A percentile compares a stretch with the other conserved stretches of the same genome.
Evolutionary conservation across 2,113 vertebrate genomes (phyloP).

Genomic region (Pimephales promelas): DNA sequence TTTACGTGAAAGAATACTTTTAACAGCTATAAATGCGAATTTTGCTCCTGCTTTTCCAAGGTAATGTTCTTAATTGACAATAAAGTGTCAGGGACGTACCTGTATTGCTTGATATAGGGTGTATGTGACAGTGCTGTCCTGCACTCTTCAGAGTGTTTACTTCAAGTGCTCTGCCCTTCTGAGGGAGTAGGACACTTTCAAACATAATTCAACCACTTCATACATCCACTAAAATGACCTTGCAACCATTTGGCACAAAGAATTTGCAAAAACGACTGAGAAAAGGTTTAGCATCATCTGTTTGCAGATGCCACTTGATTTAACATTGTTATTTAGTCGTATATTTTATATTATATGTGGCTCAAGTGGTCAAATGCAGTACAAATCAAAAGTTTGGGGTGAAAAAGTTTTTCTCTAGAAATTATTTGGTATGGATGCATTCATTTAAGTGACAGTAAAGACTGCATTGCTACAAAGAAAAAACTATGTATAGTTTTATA

Average conservation of each 20-base stretch:
- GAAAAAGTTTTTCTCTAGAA: neutral
- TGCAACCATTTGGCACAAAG: neutral
- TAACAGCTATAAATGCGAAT: neutral
- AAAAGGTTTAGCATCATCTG: neutral
- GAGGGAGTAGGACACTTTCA: neutral
- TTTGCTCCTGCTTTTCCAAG: neutral
- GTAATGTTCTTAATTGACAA: neutral
- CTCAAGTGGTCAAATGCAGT: neutral
- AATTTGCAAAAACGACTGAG: neutral
- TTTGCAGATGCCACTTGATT: constrained; percentile 10
- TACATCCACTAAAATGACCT: neutral
- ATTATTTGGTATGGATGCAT: neutral
- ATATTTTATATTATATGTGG: neutral
- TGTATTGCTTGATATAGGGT: neutral
- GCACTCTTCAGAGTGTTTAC: constrained; percentile 6
- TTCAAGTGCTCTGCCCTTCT: neutral
- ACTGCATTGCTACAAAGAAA: too few species aligned
- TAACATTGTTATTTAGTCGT: neutral
- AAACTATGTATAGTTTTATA: too few species aligned
- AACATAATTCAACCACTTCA: neutral
- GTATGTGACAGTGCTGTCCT: neutral
- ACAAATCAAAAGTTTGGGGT: neutral
- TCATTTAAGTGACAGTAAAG: neutral
- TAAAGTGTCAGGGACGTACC: neutral
- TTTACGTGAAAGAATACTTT: neutral